Percentiles rank a stretch among this genome's conserved stretches.
Conservation (phyloP, 2,113 vertebrate genomes). For the Arizona elegans region DNA sequence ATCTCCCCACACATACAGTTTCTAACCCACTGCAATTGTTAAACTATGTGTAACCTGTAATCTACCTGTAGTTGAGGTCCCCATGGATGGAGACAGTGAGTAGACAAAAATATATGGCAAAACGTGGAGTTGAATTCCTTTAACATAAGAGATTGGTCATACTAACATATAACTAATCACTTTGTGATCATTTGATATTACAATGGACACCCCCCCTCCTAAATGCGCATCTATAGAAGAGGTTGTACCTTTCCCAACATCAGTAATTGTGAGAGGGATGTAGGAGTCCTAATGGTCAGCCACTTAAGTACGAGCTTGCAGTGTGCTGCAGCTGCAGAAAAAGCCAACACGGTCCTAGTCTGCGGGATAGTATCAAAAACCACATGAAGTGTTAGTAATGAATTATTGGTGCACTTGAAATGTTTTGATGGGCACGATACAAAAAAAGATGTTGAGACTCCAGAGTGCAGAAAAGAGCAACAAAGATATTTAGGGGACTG, state of each 20-base stretch:
- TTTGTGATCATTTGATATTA: background rate
- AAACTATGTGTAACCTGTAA: background rate
- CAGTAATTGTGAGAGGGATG: too few relatives aligned
- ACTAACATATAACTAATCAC: background rate
- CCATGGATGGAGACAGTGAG: background rate
- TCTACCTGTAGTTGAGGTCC: background rate
- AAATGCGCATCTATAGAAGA: too few relatives aligned
- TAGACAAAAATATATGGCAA: background rate
- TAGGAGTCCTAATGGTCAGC: too few relatives aligned
- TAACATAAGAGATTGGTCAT: background rate
- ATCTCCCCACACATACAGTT: background rate
- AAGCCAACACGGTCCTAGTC: background rate
- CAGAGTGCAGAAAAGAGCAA: background rate
- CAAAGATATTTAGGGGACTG: background rate
- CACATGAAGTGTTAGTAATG: background rate
- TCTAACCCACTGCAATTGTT: background rate
- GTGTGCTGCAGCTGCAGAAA: background rate
- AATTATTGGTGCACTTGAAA: too few relatives aligned
- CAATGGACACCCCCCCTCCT: too few relatives aligned
- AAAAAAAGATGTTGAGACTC: background rate
- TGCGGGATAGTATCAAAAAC: background rate
- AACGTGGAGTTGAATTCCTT: background rate
- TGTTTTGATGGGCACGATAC: background rate
- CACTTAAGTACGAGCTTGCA: too few relatives aligned
- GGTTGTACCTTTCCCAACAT: too few relatives aligned